Evolutionary conservation across 2,888 invertebrate species (phyloP), one percentile per base, ranked within the genome.

Genomic region (Campaea margaritaria): DNA sequence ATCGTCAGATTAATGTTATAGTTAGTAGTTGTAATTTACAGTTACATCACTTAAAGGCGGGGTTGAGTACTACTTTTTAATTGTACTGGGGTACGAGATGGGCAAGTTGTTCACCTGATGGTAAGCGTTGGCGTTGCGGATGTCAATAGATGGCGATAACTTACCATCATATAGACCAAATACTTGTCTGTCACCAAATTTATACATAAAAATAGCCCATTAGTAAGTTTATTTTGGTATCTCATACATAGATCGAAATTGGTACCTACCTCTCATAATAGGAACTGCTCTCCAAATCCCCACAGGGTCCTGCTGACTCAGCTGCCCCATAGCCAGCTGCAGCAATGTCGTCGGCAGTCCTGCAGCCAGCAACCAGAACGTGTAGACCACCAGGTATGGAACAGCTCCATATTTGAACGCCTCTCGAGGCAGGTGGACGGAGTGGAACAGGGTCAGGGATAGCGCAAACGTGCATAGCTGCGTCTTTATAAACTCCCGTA

Each of bases 241-340:
- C n/a, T n/a, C 2, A 3, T 11, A 34, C 8, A 34, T 9, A 1
- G 21, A 21, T 21, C 3, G 2, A 21, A 21, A 21, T n/a, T 11
- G 31, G 7, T n/a, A 60, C 48, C 63, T 67, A 95, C 95, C 95
- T 93, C 93, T 93, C 68, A 95, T 92, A 75, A 95, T 93, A 36
- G 95, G 95, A 47, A 95, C 94, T 7, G 94, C 95, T 69, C 95
- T 92, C 94, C 94, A 95, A 10, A 94, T 93, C 27, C 94, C 95
- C 1, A 94, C 93, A n/a, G 94, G 93, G 16, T 95, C 95, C 70
- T 95, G 94, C 70, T 94, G 94, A 47, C 94, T 94, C 63, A 95
- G 87, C 79, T 95, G 95, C 3, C 95, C 95, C 76, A 95, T 93
- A 0, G 94, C 93, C 68, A 95, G 83, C 83, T 95, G 94, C 62